Evolutionary conservation across 1,140 invertebrate genomes (phyloP).

Genomic region (Orius insidiosus): DNA sequence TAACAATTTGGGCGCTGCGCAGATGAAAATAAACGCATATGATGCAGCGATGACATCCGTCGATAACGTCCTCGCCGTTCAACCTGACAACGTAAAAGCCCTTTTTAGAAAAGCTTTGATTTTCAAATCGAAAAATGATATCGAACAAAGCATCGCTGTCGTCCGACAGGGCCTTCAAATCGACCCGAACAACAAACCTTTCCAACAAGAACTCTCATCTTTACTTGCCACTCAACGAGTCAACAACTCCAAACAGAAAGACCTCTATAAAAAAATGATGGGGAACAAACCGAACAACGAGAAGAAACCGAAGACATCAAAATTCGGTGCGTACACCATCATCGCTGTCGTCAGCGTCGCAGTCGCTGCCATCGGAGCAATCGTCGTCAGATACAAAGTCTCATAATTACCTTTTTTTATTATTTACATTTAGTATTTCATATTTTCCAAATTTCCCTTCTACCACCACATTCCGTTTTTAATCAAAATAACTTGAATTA

Average conservation of each 20-base stretch:
- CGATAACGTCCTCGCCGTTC: constrained; percentile 57
- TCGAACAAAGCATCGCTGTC: constrained; percentile 35
- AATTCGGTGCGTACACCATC: background rate
- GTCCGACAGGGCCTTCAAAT: constrained; percentile 38
- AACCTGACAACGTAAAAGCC: constrained; percentile 78
- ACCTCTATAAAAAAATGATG: constrained; percentile 48
- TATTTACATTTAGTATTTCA: too few relatives aligned
- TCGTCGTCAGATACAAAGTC: too few relatives aligned
- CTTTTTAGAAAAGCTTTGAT: constrained; percentile 70
- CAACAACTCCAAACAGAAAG: constrained; percentile 36
- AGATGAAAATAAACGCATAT: constrained; percentile 67
- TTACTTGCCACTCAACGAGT: constrained; percentile 35
- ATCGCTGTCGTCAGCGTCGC: constrained; percentile 5
- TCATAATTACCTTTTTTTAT: too few relatives aligned
- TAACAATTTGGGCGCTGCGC: constrained; percentile 79
- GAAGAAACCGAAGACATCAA: constrained; percentile 4
- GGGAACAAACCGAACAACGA: constrained; percentile 25
- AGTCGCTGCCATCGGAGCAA: constrained; percentile 1
- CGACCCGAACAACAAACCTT: constrained; percentile 36
- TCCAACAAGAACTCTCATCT: constrained; percentile 38
- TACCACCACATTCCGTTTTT: too few relatives aligned
- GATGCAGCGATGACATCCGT: constrained; percentile 66
- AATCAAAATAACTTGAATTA: too few relatives aligned
- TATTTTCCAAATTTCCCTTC: too few relatives aligned
- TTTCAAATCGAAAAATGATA: constrained; percentile 35